Percentiles rank a stretch among this genome's conserved stretches.
phyloP scores from a whole-genome alignment of 2,888 invertebrate species.

The Acanthosepion pharaonis region DNA sequence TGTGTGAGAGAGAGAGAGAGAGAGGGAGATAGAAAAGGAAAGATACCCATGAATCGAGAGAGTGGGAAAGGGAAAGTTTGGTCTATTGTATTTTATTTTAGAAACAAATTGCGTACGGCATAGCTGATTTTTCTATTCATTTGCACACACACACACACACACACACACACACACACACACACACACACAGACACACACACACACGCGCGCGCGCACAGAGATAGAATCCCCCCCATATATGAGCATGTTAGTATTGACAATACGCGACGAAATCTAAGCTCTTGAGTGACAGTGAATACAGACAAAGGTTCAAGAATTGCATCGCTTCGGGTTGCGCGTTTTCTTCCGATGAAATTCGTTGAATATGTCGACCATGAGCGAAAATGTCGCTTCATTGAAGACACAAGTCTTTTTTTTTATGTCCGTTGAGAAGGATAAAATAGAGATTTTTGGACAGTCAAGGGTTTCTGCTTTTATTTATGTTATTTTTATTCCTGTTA shows the following conservation, averaged over 20 bases:
- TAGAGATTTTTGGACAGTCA: no score
- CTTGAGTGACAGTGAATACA: not conserved
- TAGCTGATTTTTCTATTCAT: no score
- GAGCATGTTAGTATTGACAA: not conserved
- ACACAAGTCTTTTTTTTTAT: not conserved
- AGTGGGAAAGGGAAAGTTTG: not conserved
- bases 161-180: no score
- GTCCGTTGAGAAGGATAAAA: not conserved
- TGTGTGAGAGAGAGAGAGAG: not conserved
- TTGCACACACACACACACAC: no score
- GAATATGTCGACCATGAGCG: not conserved
- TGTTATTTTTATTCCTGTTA: no score
- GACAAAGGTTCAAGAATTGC: not conserved
- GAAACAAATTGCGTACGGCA: no score
- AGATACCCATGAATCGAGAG: not conserved
- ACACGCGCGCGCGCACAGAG: not conserved
- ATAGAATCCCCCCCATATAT: not conserved
- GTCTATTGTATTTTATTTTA: no score
- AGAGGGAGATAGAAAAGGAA: not conserved
- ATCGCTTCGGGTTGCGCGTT: not conserved
- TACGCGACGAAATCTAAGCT: not conserved
- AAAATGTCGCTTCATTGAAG: not conserved
- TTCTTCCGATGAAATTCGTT: not conserved
- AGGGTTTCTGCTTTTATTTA: no score
- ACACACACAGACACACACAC: no score